These are phyloP conservation scores for Atta texana DNA, from an alignment of 1,140 invertebrate species.

Conservation along the genomic window DNA sequence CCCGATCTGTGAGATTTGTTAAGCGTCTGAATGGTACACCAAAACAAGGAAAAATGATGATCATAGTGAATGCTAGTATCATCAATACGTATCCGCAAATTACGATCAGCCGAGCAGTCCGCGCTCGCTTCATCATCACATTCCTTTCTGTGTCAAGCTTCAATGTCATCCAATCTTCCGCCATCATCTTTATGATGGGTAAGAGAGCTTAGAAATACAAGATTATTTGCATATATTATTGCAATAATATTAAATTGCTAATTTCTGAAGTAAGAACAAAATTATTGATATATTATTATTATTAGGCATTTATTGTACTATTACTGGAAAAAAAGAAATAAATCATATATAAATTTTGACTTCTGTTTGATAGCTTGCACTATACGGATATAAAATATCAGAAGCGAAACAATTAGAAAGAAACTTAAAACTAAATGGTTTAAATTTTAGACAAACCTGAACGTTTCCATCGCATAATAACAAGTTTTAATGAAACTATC, in stretches of 20 bases:
- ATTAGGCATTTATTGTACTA: background rate
- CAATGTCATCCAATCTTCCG: conserved; percentile 10
- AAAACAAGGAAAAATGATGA: background rate
- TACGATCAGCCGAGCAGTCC: background rate
- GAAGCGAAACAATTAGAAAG: background rate
- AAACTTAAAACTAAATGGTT: background rate
- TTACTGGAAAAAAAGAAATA: background rate
- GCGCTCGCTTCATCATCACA: background rate
- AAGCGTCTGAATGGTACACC: background rate
- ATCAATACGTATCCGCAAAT: background rate
- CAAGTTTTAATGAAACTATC: background rate
- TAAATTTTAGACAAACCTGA: conserved; percentile 5
- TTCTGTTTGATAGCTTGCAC: background rate
- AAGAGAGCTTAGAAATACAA: background rate
- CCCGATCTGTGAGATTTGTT: conserved; percentile 10
- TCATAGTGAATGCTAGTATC: fast-evolving
- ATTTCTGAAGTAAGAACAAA: background rate
- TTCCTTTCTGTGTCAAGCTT: background rate
- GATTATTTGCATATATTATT: background rate
- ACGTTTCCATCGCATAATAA: conserved; percentile 18
- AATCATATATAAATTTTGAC: background rate
- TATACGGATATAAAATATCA: background rate
- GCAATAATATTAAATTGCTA: background rate
- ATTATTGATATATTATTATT: background rate
- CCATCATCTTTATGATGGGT: background rate